Evolutionary conservation across 2,797 vertebrate genomes (phyloP), one percentile per base, ranked within the genome.

Genomic region (Acrossocheilus fasciatus): DNA sequence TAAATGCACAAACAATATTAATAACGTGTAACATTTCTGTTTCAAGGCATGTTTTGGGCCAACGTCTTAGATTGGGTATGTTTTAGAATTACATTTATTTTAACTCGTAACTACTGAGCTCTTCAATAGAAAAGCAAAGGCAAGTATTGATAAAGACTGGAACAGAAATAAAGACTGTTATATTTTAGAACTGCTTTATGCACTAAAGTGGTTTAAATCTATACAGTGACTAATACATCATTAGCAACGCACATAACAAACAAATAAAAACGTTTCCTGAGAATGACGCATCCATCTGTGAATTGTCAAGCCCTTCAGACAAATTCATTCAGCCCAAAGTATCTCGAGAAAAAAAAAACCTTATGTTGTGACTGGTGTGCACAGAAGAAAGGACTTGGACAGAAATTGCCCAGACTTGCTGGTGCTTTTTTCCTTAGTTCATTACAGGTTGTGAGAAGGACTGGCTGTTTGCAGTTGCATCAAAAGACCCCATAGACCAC

Each of bases 401-500:
- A 36, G 45, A 59, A 86, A 73, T 14, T 78, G 83, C 66, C n/a
- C 36, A 30, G 82, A 82, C 70, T 59, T 79, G 64, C 59, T 87
- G 70, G 76, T 77, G 50, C 69, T 81, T 82, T 81, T 74, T 52
- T 74, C 64, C 39, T 47, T 72, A 83, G 80, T 87, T 87, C 87
- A 86, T 78, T 86, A 85, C 76, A 89, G 87, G 86, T 89, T 89
- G 81, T 87, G 84, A 87, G 86, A 87, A 81, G 82, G 78, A 81
- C 74, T 79, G 85, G 57, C 52, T 88, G 69, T 83, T 87, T 84
- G 88, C 87, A 90, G 89, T 87, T 68, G 86, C 86, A 84, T 85
- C 88, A 87, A 89, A 91, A 89, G 81, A 59, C 84, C 79, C 89
- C 73, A 74, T 81, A 81, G 66, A 85, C 85, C 88, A 88, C 87